Evolutionary conservation across 2,888 invertebrate genomes (phyloP).

Genomic region (Corbicula japonica): DNA sequence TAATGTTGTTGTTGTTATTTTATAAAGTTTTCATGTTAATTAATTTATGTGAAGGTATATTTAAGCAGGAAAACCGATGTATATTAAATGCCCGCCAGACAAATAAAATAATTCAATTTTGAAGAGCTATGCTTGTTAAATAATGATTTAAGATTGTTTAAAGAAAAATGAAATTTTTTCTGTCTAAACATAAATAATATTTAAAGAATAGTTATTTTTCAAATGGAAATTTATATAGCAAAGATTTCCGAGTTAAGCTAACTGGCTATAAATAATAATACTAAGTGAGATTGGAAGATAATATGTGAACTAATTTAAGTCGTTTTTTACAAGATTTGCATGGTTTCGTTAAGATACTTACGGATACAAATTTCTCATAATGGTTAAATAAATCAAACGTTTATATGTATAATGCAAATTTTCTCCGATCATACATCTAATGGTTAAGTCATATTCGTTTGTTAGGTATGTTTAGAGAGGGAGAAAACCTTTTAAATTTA

Average conservation of each 20-base stretch:
- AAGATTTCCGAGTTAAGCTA: too few species aligned
- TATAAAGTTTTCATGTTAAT: too few species aligned
- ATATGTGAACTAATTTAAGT: not conserved
- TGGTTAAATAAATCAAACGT: conserved; percentile 13
- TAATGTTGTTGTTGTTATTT: too few species aligned
- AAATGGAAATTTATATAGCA: conserved; percentile 51
- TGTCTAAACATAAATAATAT: conserved; percentile 42
- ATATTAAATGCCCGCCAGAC: too few species aligned
- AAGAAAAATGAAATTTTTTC: conserved; percentile 47
- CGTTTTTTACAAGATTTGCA: conserved; percentile 20
- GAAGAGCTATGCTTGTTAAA: too few species aligned
- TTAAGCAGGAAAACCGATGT: too few species aligned
- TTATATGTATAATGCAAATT: not conserved
- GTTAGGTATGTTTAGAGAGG: not conserved
- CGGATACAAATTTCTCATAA: not conserved
- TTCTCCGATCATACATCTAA: too few species aligned
- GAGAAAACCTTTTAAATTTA: conserved; percentile 1
- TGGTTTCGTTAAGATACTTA: not conserved
- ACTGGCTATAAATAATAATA: too few species aligned
- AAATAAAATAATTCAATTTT: too few species aligned
- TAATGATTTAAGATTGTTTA: conserved; percentile 29
- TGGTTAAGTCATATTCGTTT: too few species aligned
- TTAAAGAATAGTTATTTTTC: conserved; percentile 51
- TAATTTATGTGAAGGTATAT: too few species aligned
- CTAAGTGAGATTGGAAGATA: conserved; percentile 14